phyloP scores from a whole-genome alignment of 2,888 invertebrate genomes.

The Nemotelus pantherinus region DNA sequence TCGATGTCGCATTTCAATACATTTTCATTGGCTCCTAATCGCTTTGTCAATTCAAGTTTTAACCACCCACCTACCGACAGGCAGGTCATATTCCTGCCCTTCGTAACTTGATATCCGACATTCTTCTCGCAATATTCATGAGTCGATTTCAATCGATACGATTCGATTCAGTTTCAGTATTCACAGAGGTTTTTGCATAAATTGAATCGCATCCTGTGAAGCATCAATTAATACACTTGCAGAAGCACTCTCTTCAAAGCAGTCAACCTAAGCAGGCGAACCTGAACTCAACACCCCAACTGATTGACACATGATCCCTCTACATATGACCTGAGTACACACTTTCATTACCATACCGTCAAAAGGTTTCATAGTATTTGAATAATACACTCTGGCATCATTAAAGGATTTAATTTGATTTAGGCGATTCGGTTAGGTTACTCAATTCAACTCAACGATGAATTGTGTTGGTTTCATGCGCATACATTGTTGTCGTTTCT shows the following conservation, averaged over 20 bases:
- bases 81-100: too few species aligned
- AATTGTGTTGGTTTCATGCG: too few species aligned
- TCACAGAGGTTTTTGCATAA: conserved; percentile 2
- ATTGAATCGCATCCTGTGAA: conserved; percentile 8
- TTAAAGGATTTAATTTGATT: conserved; percentile 39
- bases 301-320: conserved; percentile 31
- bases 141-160: not conserved
- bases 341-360: conserved; percentile 33
- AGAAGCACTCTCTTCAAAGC: not conserved
- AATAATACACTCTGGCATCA: conserved; percentile 31
- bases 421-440: not conserved
- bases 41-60: too few species aligned
- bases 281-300: conserved; percentile 7
- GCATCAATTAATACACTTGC: conserved; percentile 28
- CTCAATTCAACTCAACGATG: too few species aligned
- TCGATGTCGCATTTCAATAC: too few species aligned
- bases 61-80: too few species aligned
- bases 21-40: too few species aligned
- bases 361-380: conserved; percentile 42
- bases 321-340: not conserved
- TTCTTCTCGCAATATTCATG: too few species aligned
- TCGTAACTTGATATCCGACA: too few species aligned
- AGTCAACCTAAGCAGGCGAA: too few species aligned
- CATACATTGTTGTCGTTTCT: too few species aligned
- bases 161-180: not conserved